Evolutionary conservation across 1,140 invertebrate genomes (phyloP).

Genomic region (Lycorma delicatula): DNA sequence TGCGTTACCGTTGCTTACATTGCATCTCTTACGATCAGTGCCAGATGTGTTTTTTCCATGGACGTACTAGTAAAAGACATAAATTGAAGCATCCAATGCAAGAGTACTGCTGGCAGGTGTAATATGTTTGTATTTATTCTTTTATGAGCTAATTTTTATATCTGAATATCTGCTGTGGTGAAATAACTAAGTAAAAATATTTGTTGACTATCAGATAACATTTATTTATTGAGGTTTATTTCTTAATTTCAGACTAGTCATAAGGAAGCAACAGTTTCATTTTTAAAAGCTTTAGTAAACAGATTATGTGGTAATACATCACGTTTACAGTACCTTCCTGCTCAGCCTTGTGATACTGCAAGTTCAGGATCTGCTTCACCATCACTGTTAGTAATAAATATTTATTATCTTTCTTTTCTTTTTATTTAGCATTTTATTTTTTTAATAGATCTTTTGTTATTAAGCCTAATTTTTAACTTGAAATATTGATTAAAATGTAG

Average conservation of each 20-base stretch:
- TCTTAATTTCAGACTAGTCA: slow-evolving; percentile 39
- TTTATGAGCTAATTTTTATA: too few relatives aligned
- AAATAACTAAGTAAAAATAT: too few relatives aligned
- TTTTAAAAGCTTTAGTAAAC: slow-evolving; percentile 42
- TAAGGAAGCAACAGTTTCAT: slow-evolving; percentile 41
- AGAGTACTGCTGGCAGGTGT: slow-evolving; percentile 61
- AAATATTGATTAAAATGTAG: too few relatives aligned
- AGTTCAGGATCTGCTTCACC: slow-evolving; percentile 22
- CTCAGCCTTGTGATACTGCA: slow-evolving; percentile 23
- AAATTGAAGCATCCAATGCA: slow-evolving; percentile 67
- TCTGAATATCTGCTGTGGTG: too few relatives aligned
- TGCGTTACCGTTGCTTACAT: slow-evolving; percentile 60
- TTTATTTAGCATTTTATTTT: too few relatives aligned
- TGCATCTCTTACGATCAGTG: slow-evolving; percentile 72
- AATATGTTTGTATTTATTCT: too few relatives aligned
- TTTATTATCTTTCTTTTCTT: too few relatives aligned
- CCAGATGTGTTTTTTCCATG: slow-evolving; percentile 70
- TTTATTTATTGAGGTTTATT: too few relatives aligned
- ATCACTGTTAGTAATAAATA: neutral
- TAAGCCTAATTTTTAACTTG: too few relatives aligned
- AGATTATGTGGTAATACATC: slow-evolving; percentile 31
- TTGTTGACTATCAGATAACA: too few relatives aligned
- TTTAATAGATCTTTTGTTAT: too few relatives aligned
- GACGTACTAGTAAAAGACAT: slow-evolving; percentile 57
- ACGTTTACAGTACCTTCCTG: slow-evolving; percentile 34